Percentiles rank a stretch among this genome's conserved stretches.
Evolutionary conservation across 2,888 invertebrate species (phyloP).

Genomic region (Cephonodes hylas): DNA sequence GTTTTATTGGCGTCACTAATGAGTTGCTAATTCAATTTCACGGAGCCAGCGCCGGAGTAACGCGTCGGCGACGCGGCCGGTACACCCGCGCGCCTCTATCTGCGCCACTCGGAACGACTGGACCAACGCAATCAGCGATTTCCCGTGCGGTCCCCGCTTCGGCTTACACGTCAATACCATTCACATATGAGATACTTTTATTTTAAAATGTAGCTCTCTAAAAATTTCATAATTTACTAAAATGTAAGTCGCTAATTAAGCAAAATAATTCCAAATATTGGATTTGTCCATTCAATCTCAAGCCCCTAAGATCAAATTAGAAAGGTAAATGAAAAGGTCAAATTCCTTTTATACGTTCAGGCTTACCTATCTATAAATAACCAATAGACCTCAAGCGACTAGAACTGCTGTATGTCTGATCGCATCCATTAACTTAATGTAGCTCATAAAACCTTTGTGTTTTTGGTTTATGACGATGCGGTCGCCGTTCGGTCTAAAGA

Average conservation of each 20-base stretch:
- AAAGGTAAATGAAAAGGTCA: background rate
- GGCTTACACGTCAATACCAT: no score
- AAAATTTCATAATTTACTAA: no score
- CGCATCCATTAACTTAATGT: constrained; percentile 70
- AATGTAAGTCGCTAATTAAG: no score
- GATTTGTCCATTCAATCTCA: background rate
- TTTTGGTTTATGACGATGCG: constrained; percentile 64
- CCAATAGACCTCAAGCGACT: constrained; percentile 56
- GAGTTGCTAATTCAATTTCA: constrained; percentile 81
- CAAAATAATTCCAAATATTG: no score
- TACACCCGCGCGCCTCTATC: constrained; percentile 3
- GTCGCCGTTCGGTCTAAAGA: constrained; percentile 44
- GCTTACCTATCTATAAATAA: constrained; percentile 21
- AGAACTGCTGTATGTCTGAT: constrained; percentile 54
- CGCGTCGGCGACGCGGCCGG: constrained; percentile 34
- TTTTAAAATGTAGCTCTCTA: no score
- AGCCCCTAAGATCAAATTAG: background rate
- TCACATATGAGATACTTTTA: background rate
- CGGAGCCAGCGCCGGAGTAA: constrained; percentile 59
- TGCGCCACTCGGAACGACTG: background rate
- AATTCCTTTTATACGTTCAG: background rate
- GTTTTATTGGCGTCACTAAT: constrained; percentile 80
- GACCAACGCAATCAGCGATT: background rate
- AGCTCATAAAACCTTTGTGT: constrained; percentile 72
- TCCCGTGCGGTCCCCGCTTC: background rate